Conservation (phyloP, 2,113 vertebrate genomes). For the Charina bottae region DNA sequence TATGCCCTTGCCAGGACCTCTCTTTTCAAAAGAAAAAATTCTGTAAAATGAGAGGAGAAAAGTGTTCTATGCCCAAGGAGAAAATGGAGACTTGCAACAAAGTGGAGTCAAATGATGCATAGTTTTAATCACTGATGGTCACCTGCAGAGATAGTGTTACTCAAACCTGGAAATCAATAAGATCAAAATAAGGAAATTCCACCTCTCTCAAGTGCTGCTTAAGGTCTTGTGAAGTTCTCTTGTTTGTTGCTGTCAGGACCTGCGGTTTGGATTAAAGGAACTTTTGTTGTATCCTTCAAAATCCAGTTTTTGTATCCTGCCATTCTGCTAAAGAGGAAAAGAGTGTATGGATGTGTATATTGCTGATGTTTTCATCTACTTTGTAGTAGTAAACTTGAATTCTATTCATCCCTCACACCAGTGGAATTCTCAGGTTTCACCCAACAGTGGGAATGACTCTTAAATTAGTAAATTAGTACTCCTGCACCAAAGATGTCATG, state of each 20-base stretch:
- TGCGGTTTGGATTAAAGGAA: not conserved
- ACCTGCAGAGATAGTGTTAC: fast-evolving
- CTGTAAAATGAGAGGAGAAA: slow-evolving; percentile 45
- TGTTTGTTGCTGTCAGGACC: not conserved
- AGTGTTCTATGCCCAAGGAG: slow-evolving; percentile 36
- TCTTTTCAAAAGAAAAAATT: slow-evolving; percentile 63
- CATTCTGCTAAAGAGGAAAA: not conserved
- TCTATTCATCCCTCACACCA: not conserved
- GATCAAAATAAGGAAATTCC: not conserved
- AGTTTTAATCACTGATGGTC: slow-evolving; percentile 15
- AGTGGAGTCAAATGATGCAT: not conserved
- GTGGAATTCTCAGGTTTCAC: too few relatives aligned
- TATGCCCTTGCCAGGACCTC: slow-evolving; percentile 63
- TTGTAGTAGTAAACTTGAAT: not conserved
- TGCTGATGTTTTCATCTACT: not conserved
- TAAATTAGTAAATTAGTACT: not conserved
- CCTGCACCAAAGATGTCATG: not conserved
- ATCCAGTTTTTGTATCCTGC: not conserved
- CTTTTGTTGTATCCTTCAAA: not conserved
- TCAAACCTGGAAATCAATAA: not conserved
- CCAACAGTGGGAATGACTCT: not conserved
- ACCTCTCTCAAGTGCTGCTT: not conserved
- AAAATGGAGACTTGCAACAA: fast-evolving
- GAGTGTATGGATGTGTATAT: not conserved
- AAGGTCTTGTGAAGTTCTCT: not conserved